These are phyloP conservation scores for Bombyx huttoni DNA, from an alignment of 2,888 invertebrate genomes.

Conservation along the genomic window DNA sequence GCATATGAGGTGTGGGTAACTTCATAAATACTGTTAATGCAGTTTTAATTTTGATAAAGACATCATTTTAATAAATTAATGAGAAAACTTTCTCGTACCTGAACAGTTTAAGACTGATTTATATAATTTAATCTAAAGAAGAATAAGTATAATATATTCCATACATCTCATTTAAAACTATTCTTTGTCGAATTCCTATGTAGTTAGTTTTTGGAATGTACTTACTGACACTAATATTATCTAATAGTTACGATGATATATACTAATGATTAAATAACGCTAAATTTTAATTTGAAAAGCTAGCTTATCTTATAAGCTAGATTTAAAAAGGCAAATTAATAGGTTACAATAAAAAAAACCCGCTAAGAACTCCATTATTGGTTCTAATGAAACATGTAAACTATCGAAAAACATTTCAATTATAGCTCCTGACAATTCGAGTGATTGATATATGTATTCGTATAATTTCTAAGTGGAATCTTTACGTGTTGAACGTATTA, in stretches of 20 bases:
- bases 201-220: background rate
- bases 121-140: background rate
- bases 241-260: no score
- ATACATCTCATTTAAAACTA: background rate
- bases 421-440: conserved; percentile 32
- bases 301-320: no score
- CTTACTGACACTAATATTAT: no score
- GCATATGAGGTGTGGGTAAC: background rate
- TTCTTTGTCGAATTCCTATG: background rate
- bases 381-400: conserved; percentile 22
- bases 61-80: background rate
- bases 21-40: background rate
- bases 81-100: background rate
- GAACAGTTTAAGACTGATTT: background rate
- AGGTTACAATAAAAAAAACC: no score
- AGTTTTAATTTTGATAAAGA: background rate
- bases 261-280: no score
- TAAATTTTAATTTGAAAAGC: no score
- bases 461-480: conserved; percentile 35
- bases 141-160: background rate
- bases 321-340: no score
- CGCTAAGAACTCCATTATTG: no score
- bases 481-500: conserved; percentile 23
- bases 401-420: conserved; percentile 41
- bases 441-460: conserved; percentile 54